Evolutionary conservation across 35 echinoderm and acorn worm species (phyloP), one percentile per base, ranked within the genome.

Genomic region (Ophioderma brevispina): DNA sequence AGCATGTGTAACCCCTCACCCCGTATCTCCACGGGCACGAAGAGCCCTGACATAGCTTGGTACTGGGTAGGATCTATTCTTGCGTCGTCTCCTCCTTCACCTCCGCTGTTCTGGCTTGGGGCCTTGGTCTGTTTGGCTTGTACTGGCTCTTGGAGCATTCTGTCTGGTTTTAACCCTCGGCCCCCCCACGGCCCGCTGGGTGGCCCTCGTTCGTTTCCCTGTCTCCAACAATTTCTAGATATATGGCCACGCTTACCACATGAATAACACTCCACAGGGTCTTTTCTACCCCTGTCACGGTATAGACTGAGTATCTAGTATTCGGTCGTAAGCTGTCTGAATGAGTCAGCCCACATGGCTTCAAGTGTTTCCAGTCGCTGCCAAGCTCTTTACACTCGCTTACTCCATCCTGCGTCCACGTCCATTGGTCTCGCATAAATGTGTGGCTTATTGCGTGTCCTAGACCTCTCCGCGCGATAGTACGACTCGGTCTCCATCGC

Each of bases 121-220:
- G n/a, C n/a, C n/a, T n/a, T n/a, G n/a, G n/a, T n/a, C n/a, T n/a
- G n/a, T n/a, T n/a, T n/a, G n/a, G 32, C 21, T 84, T 31, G 4
- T 32, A 49, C 33, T 5, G 40, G 38, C 17, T 52, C 25, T 11
- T 31, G 38, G 21, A 84, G 34, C 31, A 38, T 13, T 59, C 34
- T 36, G 23, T 75, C 52, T 37, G 50, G 39, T 35, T 25, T 33
- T 0, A 13, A 28, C 21, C 35, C 37, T 34, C 32, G 70, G 63
- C 80, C 80, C 32, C n/a, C 89, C 63, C 56, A 32, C 38, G 80
- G 89, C 35, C 36, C 89, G 19, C 32, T 33, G 89, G 30, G 76
- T 28, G 76, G 76, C n/a, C n/a, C 6, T 8, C 30, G 8, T 52
- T 52, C 8, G 46, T 52, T 52, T 52, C 46, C 46, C 46, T 8